phyloP scores from a whole-genome alignment of 1,140 invertebrate species.

The Pararge aegeria region DNA sequence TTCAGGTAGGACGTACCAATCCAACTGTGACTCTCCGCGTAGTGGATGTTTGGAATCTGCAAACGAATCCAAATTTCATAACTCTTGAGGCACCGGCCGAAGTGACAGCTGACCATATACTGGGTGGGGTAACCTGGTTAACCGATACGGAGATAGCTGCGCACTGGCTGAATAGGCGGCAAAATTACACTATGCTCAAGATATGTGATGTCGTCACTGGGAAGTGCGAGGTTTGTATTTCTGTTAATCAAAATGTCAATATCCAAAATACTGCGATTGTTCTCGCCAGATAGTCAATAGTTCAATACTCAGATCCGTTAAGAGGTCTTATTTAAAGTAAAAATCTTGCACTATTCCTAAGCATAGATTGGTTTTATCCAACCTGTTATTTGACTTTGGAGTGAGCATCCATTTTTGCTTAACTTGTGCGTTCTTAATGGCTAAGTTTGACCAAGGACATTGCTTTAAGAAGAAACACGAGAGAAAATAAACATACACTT shows the following conservation, averaged over 20 bases:
- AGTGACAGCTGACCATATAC: constrained; percentile 78
- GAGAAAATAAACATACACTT: no score
- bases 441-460: no score
- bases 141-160: constrained; percentile 85
- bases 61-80: constrained; percentile 35
- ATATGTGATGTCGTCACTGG: constrained; percentile 59
- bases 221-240: constrained; percentile 42
- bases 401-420: no score
- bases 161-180: constrained; percentile 93
- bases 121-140: constrained; percentile 88
- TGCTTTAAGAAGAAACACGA: no score
- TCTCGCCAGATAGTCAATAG: no score
- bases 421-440: no score
- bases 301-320: no score
- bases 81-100: constrained; percentile 66
- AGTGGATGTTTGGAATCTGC: constrained; percentile 48
- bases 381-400: no score
- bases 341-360: no score
- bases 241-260: background rate
- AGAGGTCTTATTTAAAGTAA: no score
- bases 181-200: constrained; percentile 83
- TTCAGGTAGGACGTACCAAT: constrained; percentile 69
- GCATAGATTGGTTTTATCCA: no score
- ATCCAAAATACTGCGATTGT: no score
- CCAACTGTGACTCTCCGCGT: constrained; percentile 65